Conservation (phyloP, 2,888 invertebrate species). For the Encarsia formosa region DNA sequence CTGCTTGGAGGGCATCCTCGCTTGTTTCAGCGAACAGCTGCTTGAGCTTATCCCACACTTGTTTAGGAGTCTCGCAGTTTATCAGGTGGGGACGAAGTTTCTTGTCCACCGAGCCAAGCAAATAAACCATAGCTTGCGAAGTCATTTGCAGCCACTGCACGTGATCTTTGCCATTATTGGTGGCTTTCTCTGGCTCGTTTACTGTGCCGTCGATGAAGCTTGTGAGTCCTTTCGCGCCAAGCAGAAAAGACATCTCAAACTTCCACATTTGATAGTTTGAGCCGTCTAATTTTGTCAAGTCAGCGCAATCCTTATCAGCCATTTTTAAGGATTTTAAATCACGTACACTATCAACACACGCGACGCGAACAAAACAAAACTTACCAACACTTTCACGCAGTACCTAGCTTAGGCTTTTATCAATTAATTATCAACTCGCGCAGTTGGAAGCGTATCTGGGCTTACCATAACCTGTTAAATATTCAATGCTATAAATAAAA, state of each 20-base stretch:
- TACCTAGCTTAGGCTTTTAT: no score
- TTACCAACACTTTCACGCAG: no score
- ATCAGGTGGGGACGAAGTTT: slow-evolving; percentile 8
- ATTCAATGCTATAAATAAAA: no score
- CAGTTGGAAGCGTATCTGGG: slow-evolving; percentile 9
- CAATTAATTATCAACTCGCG: not conserved
- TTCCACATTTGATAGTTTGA: slow-evolving; percentile 5
- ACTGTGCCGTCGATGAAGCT: slow-evolving; percentile 3
- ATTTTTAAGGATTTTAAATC: not conserved
- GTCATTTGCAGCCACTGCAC: not conserved
- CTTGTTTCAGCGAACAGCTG: slow-evolving; percentile 20
- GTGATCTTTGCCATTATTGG: not conserved
- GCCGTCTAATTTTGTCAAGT: slow-evolving; percentile 2
- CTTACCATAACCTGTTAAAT: slow-evolving; percentile 14
- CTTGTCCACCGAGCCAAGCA: slow-evolving; percentile 4
- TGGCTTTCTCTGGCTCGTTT: not conserved
- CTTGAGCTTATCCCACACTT: slow-evolving; percentile 23
- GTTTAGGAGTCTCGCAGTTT: slow-evolving; percentile 7
- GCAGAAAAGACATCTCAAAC: not conserved
- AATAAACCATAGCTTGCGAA: slow-evolving; percentile 1
- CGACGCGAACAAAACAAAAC: no score
- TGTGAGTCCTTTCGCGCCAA: slow-evolving; percentile 2
- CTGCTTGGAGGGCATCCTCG: slow-evolving; percentile 18
- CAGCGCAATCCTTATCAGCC: not conserved
- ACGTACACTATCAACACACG: no score